phyloP scores from a whole-genome alignment of 2,113 vertebrate genomes.

The Macrotis lagotis region DNA sequence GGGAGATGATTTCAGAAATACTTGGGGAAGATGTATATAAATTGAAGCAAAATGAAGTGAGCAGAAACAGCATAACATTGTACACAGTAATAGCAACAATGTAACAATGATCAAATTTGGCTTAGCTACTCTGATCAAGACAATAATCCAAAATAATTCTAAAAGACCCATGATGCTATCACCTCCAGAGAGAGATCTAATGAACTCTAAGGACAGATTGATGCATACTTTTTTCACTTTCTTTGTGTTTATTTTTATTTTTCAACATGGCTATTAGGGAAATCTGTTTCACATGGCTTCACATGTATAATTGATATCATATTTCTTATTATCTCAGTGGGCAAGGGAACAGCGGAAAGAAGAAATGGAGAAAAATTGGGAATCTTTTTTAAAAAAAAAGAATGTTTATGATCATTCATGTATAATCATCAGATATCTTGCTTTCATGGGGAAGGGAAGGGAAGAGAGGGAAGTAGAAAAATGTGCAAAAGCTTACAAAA shows the following conservation, averaged over 20 bases:
- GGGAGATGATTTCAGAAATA: neutral
- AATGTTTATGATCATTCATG: too few relatives aligned
- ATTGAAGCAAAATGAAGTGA: neutral
- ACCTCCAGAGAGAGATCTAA: neutral
- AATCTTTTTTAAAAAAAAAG: neutral
- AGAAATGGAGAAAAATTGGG: neutral
- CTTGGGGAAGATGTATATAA: neutral
- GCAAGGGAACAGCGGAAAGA: neutral
- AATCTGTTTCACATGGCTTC: neutral
- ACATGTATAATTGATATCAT: neutral
- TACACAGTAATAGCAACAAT: neutral
- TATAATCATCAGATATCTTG: too few relatives aligned
- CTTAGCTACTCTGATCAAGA: neutral
- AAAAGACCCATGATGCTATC: neutral
- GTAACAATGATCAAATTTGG: neutral
- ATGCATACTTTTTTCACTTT: neutral
- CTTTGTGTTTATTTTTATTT: neutral
- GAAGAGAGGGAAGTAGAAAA: too few relatives aligned
- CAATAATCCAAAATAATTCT: neutral
- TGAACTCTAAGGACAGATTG: neutral
- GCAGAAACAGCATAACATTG: neutral
- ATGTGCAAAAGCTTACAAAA: too few relatives aligned
- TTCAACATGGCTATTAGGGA: neutral
- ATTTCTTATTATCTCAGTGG: neutral
- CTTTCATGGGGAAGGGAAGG: too few relatives aligned